Conservation (phyloP, 2,888 invertebrate species). For the Tenthredo distinguenda region DNA sequence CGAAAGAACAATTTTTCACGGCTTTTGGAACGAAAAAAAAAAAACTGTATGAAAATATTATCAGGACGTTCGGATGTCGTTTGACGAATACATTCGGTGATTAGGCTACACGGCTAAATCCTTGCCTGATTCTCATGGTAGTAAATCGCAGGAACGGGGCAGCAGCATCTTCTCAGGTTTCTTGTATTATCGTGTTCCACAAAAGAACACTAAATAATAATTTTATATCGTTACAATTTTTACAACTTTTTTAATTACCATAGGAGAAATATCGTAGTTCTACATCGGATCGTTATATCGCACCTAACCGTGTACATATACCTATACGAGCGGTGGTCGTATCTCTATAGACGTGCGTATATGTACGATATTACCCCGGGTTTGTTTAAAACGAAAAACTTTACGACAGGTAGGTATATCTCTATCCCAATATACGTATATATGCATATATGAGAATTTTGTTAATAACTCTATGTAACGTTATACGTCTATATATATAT, state of each 20-base stretch:
- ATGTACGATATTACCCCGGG: not conserved
- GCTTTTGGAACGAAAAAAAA: too few relatives aligned
- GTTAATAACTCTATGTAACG: slow-evolving; percentile 8
- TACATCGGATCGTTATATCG: not conserved
- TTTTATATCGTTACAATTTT: slow-evolving; percentile 36
- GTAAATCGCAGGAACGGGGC: too few relatives aligned
- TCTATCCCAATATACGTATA: not conserved
- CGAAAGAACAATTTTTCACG: too few relatives aligned
- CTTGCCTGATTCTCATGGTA: slow-evolving; percentile 2
- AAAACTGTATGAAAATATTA: too few relatives aligned
- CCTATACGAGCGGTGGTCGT: not conserved
- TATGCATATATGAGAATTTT: not conserved
- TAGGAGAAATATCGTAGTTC: not conserved
- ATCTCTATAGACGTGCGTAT: not conserved
- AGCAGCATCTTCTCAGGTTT: not conserved
- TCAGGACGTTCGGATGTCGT: too few relatives aligned
- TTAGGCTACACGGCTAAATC: not conserved
- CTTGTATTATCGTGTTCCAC: not conserved
- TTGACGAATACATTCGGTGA: too few relatives aligned
- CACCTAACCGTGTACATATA: not conserved
- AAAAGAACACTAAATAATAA: not conserved
- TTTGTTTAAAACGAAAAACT: slow-evolving; percentile 8
- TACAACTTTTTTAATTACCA: slow-evolving; percentile 34
- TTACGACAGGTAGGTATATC: slow-evolving; percentile 2
- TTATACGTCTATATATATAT: not conserved